Conservation (phyloP, 2,888 invertebrate genomes). For the Lutraria lutraria region DNA sequence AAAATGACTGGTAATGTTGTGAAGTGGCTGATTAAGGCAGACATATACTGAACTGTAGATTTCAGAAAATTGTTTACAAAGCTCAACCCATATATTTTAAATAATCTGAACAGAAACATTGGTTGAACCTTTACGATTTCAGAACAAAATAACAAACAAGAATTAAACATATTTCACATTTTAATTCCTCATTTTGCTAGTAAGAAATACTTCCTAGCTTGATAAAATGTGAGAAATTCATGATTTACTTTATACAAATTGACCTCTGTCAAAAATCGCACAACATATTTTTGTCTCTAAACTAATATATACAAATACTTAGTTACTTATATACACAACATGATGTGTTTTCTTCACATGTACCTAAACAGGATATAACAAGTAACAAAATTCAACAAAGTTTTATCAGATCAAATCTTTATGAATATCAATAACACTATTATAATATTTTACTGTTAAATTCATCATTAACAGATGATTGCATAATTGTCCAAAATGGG, state of each 20-base stretch:
- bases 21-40: too few species aligned
- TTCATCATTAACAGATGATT: not conserved
- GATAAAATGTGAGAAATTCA: constrained; percentile 48
- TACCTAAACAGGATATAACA: not conserved
- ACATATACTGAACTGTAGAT: too few species aligned
- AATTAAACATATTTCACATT: constrained; percentile 42
- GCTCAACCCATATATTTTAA: too few species aligned
- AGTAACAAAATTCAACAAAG: constrained; percentile 21
- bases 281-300: constrained; percentile 49
- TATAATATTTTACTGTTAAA: not conserved
- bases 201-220: constrained; percentile 19
- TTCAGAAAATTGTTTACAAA: too few species aligned
- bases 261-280: constrained; percentile 46
- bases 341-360: constrained; percentile 6
- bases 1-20: too few species aligned
- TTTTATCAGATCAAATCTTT: not conserved
- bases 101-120: too few species aligned
- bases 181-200: constrained; percentile 34
- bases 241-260: constrained; percentile 48
- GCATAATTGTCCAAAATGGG: not conserved
- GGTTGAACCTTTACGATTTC: too few species aligned
- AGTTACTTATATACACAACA: constrained; percentile 38
- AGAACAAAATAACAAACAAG: constrained; percentile 5
- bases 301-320: constrained; percentile 48
- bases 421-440: constrained; percentile 1